Conservation (phyloP, 2,113 vertebrate species). For the Rhizomys pruinosus region DNA sequence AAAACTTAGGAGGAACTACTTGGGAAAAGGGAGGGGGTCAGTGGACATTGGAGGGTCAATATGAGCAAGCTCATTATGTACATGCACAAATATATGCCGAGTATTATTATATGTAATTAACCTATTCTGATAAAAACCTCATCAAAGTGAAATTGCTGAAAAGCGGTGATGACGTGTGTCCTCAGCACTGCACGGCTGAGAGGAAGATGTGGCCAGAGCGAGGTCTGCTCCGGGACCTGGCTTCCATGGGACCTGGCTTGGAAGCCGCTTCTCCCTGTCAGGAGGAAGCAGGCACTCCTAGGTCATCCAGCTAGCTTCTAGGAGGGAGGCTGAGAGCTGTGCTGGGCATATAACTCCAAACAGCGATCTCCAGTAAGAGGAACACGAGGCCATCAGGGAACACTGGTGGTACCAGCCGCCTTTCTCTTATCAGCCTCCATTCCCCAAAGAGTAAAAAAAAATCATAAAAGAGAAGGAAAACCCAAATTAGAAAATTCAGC, state of each 20-base stretch:
- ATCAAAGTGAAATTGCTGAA: too few relatives aligned
- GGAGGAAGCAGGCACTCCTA: slow-evolving; percentile 1
- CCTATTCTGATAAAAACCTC: too few relatives aligned
- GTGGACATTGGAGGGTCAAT: too few relatives aligned
- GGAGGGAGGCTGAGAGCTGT: too few relatives aligned
- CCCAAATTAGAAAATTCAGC: background rate
- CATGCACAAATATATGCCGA: too few relatives aligned
- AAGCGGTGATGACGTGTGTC: background rate
- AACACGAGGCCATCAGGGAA: too few relatives aligned
- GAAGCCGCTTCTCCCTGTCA: background rate
- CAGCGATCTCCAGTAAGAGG: background rate
- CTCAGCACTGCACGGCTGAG: background rate
- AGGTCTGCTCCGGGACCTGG: background rate
- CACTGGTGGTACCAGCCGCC: too few relatives aligned
- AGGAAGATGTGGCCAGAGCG: background rate
- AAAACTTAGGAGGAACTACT: too few relatives aligned
- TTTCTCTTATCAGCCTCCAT: background rate
- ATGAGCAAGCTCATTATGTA: too few relatives aligned
- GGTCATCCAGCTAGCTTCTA: background rate
- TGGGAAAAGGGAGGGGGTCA: too few relatives aligned
- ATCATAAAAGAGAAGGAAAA: background rate
- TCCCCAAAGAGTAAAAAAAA: background rate
- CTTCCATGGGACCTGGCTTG: background rate
- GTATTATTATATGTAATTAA: too few relatives aligned
- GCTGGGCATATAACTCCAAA: background rate